These are phyloP conservation scores for Zaprionus davidi DNA, from an alignment of 1,140 invertebrate species.

Conservation along the genomic window DNA sequence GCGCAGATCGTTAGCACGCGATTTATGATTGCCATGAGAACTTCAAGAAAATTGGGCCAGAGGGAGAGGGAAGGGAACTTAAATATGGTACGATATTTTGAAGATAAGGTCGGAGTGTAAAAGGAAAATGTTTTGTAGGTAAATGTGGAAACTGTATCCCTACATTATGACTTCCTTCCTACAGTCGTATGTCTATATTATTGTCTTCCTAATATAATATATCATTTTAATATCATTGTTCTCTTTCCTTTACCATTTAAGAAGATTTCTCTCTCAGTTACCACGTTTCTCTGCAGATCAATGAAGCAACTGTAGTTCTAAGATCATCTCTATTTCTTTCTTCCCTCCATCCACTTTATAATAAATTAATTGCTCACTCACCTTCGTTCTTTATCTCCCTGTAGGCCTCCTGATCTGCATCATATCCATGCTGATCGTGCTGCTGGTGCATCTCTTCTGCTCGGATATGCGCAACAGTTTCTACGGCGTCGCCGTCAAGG, in stretches of 20 bases:
- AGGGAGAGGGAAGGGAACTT: not conserved
- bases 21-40: constrained; percentile 26
- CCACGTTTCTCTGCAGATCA: not conserved
- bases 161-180: no score
- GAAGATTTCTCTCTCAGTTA: no score
- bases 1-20: constrained; percentile 17
- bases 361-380: not conserved
- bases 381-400: not conserved
- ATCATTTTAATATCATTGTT: no score
- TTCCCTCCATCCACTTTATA: not conserved
- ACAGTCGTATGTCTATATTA: no score
- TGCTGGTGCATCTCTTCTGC: constrained; percentile 74
- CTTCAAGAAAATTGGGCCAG: not conserved
- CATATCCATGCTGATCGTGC: constrained; percentile 75
- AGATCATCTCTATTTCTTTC: not conserved
- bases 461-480: constrained; percentile 78
- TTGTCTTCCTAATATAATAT: no score
- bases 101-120: not conserved
- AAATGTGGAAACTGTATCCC: no score
- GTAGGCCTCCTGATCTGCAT: constrained; percentile 74
- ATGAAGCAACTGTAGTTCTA: no score
- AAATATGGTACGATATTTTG: not conserved
- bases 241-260: no score
- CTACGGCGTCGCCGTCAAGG: constrained; percentile 76
- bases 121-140: no score